Base-by-base conservation (phyloP, 2,797 vertebrate genomes). In the Cuculus canorus region DNA sequence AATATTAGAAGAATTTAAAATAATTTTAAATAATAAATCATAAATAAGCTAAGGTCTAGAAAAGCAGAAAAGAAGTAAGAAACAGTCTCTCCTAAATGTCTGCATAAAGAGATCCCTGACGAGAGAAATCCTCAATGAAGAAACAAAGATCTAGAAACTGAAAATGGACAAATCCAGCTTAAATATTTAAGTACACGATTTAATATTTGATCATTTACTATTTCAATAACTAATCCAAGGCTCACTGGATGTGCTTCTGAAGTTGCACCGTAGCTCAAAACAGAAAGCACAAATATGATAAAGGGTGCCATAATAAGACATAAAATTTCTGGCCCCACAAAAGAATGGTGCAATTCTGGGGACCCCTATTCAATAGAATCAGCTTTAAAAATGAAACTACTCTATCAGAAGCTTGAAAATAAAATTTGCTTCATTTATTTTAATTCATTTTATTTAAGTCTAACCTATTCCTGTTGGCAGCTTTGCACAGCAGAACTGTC, bases 401-500 rank as follows among this genome's bases (percentile, higher is more conserved):
- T 86, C 68, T 10, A 3, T 82, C 35, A 37, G 48, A 54, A 60
- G 32, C 39, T 69, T 89, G 53, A 85, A 86, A 77, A 56, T 35
- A 92, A 88, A 73, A 60, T 61, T 45, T 45, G 57, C 94, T 94
- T 86, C 23, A 32, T 75, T 86, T 86, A 70, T 88, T 83, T 83
- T 90, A 95, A 95, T 96, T 95, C 21, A 93, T 94, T 96, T 71
- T 13, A 54, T 64, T 84, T 82, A 82, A 94, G 80, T 60, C 83
- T 93, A 79, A 85, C 57, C 72, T 88, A 95, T 63, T 21, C 71
- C 63, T 82, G 80, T 72, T 88, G 85, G 73, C 65, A 94, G 95
- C 37, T 76, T 82, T 70, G 41, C 33, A 37, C 45, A 50, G 65
- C 93, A 80, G 93, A 93, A 64, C 65, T 96, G 93, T 78, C 80